phyloP scores from a whole-genome alignment of 2,113 vertebrate genomes.

The Microcebus ravelobensis region DNA sequence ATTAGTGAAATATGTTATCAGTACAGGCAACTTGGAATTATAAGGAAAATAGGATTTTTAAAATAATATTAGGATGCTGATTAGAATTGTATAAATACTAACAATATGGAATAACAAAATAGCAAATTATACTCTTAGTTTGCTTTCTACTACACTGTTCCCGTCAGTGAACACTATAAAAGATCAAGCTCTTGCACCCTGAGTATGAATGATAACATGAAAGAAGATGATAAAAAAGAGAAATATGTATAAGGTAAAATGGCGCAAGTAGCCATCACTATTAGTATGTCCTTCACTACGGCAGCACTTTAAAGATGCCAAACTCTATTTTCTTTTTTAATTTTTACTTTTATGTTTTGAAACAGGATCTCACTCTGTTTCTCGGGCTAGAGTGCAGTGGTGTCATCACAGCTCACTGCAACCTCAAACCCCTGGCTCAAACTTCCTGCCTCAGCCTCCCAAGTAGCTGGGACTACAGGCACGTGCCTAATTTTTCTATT shows the following conservation, averaged over 20 bases:
- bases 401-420: no score
- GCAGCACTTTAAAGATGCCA: neutral
- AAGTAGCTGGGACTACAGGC: no score
- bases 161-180: neutral
- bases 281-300: neutral
- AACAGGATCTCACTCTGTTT: no score
- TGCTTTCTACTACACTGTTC: neutral
- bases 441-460: no score
- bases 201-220: neutral
- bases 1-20: neutral
- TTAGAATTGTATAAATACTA: neutral
- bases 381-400: no score
- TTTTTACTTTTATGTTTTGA: no score
- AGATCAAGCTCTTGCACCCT: neutral
- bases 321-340: no score
- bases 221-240: neutral
- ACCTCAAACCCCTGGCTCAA: no score
- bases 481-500: no score
- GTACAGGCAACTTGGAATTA: neutral
- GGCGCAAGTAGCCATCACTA: rapidly evolving
- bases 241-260: neutral
- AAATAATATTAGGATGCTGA: neutral
- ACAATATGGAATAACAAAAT: neutral
- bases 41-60: neutral
- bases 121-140: neutral